These are phyloP conservation scores for Carcinoscorpius rotundicauda DNA, from an alignment of 1,140 invertebrate genomes.

Conservation along the genomic window DNA sequence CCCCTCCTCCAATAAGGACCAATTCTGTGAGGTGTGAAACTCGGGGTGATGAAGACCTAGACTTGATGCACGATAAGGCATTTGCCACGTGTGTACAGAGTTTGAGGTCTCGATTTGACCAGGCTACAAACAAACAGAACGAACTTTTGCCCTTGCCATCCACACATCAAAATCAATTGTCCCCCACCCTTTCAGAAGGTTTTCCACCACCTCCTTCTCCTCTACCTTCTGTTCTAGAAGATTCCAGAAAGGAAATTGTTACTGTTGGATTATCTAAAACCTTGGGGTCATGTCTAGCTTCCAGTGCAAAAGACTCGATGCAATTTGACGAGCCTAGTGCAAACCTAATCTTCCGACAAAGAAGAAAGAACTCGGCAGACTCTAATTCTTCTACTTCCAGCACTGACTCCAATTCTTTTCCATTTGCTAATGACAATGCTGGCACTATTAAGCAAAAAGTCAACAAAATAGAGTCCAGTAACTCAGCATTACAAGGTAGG, in stretches of 20 bases:
- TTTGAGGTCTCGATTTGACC: slow-evolving; percentile 34
- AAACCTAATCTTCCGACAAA: slow-evolving; percentile 11
- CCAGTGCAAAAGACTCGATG: slow-evolving; percentile 4
- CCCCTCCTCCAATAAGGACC: slow-evolving; percentile 67
- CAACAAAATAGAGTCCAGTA: slow-evolving; percentile 35
- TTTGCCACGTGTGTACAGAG: slow-evolving; percentile 38
- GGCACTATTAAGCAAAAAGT: slow-evolving; percentile 83
- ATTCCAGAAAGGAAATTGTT: slow-evolving; percentile 12
- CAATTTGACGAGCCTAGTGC: slow-evolving; percentile 5
- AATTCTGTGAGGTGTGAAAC: slow-evolving; percentile 35
- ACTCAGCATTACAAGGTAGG: too few species aligned
- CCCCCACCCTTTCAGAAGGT: slow-evolving; percentile 30
- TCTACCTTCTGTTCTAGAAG: slow-evolving; percentile 26
- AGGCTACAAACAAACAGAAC: slow-evolving; percentile 14
- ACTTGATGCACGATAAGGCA: slow-evolving; percentile 28
- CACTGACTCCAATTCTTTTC: slow-evolving; percentile 87
- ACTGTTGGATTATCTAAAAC: background rate
- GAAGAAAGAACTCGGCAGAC: slow-evolving; percentile 36
- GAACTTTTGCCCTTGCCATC: slow-evolving; percentile 21
- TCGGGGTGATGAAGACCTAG: background rate
- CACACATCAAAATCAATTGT: slow-evolving; percentile 21
- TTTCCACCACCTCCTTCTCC: slow-evolving; percentile 38
- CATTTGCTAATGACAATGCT: slow-evolving; percentile 97
- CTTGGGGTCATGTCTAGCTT: slow-evolving; percentile 18
- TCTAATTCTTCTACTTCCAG: slow-evolving; percentile 65